phyloP scores from a whole-genome alignment of 92 coral and sea anemone species.

The Parazoanthus atlanticus region DNA sequence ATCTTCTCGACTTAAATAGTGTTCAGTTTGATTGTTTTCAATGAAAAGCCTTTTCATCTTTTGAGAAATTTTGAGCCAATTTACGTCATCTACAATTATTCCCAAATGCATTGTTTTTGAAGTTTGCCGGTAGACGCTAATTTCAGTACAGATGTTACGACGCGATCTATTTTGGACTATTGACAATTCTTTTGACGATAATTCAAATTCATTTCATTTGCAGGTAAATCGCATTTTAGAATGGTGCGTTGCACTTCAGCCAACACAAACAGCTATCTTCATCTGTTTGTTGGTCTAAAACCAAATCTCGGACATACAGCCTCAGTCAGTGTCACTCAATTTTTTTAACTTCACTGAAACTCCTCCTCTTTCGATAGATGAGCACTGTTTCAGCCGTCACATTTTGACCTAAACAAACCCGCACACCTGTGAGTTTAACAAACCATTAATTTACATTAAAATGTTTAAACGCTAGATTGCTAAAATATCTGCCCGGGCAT shows the following conservation, averaged over 20 bases:
- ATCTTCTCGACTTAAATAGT: not conserved
- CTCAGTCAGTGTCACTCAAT: not conserved
- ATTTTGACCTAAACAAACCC: slow-evolving; percentile 12
- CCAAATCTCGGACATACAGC: not conserved
- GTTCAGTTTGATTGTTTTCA: not conserved
- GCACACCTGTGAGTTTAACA: slow-evolving; percentile 39
- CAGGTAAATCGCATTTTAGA: not conserved
- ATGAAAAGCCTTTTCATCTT: not conserved
- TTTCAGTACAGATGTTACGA: slow-evolving; percentile 20
- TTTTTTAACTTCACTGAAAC: not conserved
- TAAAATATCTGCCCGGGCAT: slow-evolving; percentile 40
- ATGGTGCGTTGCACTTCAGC: not conserved
- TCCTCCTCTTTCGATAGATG: not conserved
- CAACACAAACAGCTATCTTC: not conserved
- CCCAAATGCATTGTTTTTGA: not conserved
- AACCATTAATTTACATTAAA: slow-evolving; percentile 33
- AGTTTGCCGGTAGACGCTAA: slow-evolving; percentile 17
- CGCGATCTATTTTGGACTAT: slow-evolving; percentile 1
- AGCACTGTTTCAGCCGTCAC: slow-evolving; percentile 10
- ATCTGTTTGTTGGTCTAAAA: slow-evolving; percentile 12
- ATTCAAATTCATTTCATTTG: slow-evolving; percentile 2
- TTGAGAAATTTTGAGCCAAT: not conserved
- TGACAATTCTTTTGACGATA: not conserved
- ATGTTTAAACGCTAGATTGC: slow-evolving; percentile 9
- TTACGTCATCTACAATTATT: slow-evolving; percentile 13